Conservation (phyloP, 2,888 invertebrate genomes). For the Dichetophora obliterata region DNA sequence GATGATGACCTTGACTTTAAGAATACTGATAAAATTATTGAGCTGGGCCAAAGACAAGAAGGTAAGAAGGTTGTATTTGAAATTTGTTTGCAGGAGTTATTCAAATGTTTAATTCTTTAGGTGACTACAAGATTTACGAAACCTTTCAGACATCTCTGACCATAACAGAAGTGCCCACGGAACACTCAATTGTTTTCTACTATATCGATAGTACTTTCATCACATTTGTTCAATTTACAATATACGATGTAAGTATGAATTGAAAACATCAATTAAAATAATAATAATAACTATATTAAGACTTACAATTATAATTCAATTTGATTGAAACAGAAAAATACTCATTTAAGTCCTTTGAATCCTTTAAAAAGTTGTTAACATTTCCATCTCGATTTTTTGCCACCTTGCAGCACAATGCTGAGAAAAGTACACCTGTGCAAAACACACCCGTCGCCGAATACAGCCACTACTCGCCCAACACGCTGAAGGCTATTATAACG, state of each 20-base stretch:
- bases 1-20: conserved; percentile 45
- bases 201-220: conserved; percentile 61
- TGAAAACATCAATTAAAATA: too few relatives aligned
- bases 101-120: conserved; percentile 46
- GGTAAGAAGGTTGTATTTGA: conserved; percentile 53
- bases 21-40: conserved; percentile 56
- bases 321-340: not conserved
- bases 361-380: not conserved
- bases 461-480: conserved; percentile 58
- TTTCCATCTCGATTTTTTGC: not conserved
- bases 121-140: conserved; percentile 59
- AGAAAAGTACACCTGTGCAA: conserved; percentile 36
- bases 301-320: too few relatives aligned
- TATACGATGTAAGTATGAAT: conserved; percentile 61
- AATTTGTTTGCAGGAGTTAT: not conserved
- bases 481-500: conserved; percentile 61
- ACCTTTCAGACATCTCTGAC: conserved; percentile 56
- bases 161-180: conserved; percentile 47
- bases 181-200: conserved; percentile 60
- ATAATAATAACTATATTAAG: too few relatives aligned
- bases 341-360: not conserved
- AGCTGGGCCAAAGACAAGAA: conserved; percentile 58
- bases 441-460: conserved; percentile 58
- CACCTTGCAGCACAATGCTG: not conserved
- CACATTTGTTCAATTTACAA: conserved; percentile 60